These are phyloP conservation scores for Elephantulus edwardii DNA, from an alignment of 2,113 vertebrate species.

Conservation along the genomic window DNA sequence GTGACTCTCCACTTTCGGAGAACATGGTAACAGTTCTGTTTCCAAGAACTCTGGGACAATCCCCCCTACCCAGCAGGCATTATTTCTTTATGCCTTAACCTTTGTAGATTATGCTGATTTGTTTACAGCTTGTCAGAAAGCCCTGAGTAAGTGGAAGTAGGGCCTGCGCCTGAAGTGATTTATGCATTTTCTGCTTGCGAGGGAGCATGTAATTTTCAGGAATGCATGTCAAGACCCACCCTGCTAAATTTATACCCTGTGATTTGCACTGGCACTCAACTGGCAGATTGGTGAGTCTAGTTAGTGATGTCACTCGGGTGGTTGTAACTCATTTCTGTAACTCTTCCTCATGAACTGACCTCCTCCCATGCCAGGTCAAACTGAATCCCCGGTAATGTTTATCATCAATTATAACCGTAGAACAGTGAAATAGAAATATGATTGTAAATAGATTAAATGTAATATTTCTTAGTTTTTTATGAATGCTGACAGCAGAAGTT, in stretches of 20 bases:
- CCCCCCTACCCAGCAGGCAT: conserved; percentile 51
- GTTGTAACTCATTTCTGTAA: neutral
- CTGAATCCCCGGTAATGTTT: neutral
- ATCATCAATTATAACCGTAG: too few species aligned
- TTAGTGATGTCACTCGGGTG: neutral
- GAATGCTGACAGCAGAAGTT: neutral
- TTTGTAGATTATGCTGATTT: conserved; percentile 23
- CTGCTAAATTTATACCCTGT: conserved; percentile 81
- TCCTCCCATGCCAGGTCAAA: neutral
- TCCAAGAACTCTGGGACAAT: conserved; percentile 40
- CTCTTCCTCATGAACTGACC: too few species aligned
- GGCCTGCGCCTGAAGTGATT: conserved; percentile 61
- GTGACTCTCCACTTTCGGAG: neutral
- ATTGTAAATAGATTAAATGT: neutral
- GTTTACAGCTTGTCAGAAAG: conserved; percentile 47
- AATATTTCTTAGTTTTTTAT: neutral
- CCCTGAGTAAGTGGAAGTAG: conserved; percentile 26
- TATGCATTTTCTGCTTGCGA: conserved; percentile 60
- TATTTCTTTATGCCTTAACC: conserved; percentile 65
- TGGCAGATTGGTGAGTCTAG: conserved; percentile 63
- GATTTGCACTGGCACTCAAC: conserved; percentile 78
- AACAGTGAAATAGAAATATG: neutral
- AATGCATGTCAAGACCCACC: conserved; percentile 74
- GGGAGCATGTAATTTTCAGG: conserved; percentile 65
- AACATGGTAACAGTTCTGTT: conserved; percentile 47